Conservation (phyloP, 1,140 invertebrate genomes). For the Rhyzopertha dominica region DNA sequence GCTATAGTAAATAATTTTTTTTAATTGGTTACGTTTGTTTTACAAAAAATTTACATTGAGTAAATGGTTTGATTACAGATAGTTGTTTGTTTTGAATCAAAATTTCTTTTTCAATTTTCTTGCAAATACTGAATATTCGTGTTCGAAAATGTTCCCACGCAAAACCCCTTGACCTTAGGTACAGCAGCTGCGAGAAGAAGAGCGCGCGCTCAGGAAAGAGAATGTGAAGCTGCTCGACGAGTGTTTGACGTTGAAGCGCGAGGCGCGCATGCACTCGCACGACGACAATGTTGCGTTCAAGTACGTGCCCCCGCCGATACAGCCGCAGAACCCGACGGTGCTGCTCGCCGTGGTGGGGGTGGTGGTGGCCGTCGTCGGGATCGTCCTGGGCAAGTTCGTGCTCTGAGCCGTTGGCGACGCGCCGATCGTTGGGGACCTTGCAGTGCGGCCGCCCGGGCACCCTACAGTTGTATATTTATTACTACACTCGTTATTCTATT, state of each 20-base stretch:
- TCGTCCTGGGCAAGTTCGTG: conserved; percentile 39
- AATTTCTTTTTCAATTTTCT: no score
- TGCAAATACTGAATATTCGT: no score
- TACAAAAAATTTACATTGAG: no score
- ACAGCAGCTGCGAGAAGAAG: conserved; percentile 63
- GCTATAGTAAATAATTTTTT: conserved; percentile 1
- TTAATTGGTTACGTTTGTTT: neutral
- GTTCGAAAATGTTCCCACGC: no score
- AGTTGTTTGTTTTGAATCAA: no score
- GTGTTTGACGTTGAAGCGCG: conserved; percentile 50
- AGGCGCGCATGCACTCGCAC: conserved; percentile 24
- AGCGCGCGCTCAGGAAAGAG: conserved; percentile 72
- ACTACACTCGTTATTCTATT: conserved; percentile 29
- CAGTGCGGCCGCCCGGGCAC: conserved; percentile 10
- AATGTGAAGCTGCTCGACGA: conserved; percentile 72
- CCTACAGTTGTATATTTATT: conserved; percentile 36
- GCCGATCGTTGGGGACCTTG: conserved; percentile 18
- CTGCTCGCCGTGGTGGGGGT: conserved; percentile 26
- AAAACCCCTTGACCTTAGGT: no score
- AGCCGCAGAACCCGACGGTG: conserved; percentile 23
- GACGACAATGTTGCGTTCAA: conserved; percentile 27
- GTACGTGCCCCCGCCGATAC: conserved; percentile 32
- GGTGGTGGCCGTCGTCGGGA: conserved; percentile 32
- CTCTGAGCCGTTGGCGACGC: conserved; percentile 35
- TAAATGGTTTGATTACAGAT: no score